Conservation (phyloP, 2,797 vertebrate genomes). For the Cryptoprocta ferox region DNA sequence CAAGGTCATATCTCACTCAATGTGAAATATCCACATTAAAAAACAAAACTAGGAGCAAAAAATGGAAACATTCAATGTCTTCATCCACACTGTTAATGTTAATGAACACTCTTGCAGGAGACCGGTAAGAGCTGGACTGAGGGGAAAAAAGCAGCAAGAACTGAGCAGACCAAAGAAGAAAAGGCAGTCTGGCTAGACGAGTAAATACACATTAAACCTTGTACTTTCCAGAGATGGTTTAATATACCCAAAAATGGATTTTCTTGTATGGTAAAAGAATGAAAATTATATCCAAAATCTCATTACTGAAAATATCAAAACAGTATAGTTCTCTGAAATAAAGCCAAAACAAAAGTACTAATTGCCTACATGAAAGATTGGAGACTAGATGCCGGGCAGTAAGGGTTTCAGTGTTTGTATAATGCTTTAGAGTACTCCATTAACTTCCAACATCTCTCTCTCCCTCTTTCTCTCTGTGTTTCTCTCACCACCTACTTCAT, state of each 20-base stretch:
- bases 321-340: neutral
- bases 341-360: neutral
- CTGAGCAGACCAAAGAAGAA: neutral
- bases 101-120: neutral
- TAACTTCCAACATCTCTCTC: neutral
- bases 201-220: neutral
- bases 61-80: neutral
- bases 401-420: neutral
- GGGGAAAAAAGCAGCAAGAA: neutral
- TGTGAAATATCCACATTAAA: slow-evolving; percentile 25
- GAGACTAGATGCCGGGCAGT: neutral
- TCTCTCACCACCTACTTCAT: neutral
- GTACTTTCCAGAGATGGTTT: neutral
- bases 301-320: neutral
- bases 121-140: neutral
- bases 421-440: neutral
- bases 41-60: slow-evolving; percentile 17
- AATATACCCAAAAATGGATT: neutral
- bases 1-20: neutral
- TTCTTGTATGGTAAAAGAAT: neutral
- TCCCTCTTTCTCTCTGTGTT: rapidly evolving
- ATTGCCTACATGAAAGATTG: neutral
- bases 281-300: slow-evolving; percentile 8
- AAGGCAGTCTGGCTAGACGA: neutral
- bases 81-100: too few relatives aligned